A percentile compares a stretch with the other conserved stretches of the same genome.
phyloP scores from a whole-genome alignment of 2,888 invertebrate genomes.

The Parasteatoda lunata region DNA sequence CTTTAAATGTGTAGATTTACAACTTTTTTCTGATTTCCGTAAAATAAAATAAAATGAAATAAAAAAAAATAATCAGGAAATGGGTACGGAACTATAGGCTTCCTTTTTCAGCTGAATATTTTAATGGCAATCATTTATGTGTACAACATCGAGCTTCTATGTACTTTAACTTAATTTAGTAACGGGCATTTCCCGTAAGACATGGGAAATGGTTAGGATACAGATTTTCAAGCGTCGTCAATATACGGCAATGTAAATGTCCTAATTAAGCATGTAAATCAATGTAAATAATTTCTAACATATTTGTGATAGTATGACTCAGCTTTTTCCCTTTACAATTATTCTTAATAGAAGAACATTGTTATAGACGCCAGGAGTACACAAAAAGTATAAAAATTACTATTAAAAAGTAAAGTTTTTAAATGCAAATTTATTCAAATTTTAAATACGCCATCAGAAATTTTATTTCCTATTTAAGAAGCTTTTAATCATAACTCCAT shows the following conservation, averaged over 20 bases:
- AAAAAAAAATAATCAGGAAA: background rate
- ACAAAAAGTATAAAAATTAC: too few relatives aligned
- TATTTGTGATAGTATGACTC: conserved; percentile 48
- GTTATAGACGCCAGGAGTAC: too few relatives aligned
- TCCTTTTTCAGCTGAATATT: conserved; percentile 43
- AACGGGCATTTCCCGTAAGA: background rate
- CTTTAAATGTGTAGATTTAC: too few relatives aligned
- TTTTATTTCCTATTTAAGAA: too few relatives aligned
- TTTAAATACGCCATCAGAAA: too few relatives aligned
- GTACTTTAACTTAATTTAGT: conserved; percentile 44
- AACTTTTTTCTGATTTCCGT: too few relatives aligned
- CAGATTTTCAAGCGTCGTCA: conserved; percentile 16
- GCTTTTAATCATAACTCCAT: too few relatives aligned
- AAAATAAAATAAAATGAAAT: too few relatives aligned
- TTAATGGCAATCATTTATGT: conserved; percentile 66
- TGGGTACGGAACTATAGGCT: conserved; percentile 24
- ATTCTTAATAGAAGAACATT: too few relatives aligned
- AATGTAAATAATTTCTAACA: conserved; percentile 60
- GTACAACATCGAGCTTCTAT: conserved; percentile 62
- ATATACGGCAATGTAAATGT: conserved; percentile 17
- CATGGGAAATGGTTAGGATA: conserved; percentile 8
- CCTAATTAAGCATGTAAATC: conserved; percentile 48
- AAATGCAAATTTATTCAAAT: too few relatives aligned
- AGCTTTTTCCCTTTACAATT: background rate
- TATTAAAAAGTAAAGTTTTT: too few relatives aligned